A percentile compares a stretch with the other conserved stretches of the same genome.
Evolutionary conservation across 1,140 invertebrate genomes (phyloP).

Genomic region (Eupeodes corollae): DNA sequence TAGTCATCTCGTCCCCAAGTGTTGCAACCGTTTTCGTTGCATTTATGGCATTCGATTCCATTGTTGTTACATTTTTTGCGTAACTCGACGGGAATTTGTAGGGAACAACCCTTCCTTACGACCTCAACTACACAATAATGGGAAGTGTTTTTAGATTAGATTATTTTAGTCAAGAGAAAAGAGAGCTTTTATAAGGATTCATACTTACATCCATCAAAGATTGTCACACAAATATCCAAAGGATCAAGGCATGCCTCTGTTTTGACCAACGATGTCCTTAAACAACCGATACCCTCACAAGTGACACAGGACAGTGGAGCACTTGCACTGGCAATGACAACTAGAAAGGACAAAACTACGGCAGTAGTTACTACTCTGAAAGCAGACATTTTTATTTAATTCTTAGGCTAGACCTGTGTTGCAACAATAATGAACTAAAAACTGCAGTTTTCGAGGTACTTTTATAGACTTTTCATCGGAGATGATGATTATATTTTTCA

Average conservation of each 20-base stretch:
- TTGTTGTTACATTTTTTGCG: not conserved
- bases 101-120: not conserved
- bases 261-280: not conserved
- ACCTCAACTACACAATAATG: not conserved
- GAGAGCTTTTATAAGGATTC: too few species aligned
- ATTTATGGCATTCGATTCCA: not conserved
- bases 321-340: not conserved
- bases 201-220: not conserved
- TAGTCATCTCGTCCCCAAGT: not conserved
- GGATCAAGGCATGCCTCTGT: not conserved
- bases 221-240: not conserved
- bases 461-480: too few species aligned
- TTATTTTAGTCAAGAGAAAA: too few species aligned
- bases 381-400: too few species aligned
- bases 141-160: not conserved
- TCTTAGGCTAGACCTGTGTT: too few species aligned
- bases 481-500: too few species aligned
- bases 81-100: not conserved
- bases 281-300: not conserved
- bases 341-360: too few species aligned
- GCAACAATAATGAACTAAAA: too few species aligned
- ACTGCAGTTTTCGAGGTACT: too few species aligned
- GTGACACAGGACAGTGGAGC: not conserved
- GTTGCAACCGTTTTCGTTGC: not conserved
- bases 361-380: too few species aligned